Evolutionary conservation across 2,113 vertebrate genomes (phyloP), one percentile per base, ranked within the genome.

Genomic region (Anguilla rostrata): DNA sequence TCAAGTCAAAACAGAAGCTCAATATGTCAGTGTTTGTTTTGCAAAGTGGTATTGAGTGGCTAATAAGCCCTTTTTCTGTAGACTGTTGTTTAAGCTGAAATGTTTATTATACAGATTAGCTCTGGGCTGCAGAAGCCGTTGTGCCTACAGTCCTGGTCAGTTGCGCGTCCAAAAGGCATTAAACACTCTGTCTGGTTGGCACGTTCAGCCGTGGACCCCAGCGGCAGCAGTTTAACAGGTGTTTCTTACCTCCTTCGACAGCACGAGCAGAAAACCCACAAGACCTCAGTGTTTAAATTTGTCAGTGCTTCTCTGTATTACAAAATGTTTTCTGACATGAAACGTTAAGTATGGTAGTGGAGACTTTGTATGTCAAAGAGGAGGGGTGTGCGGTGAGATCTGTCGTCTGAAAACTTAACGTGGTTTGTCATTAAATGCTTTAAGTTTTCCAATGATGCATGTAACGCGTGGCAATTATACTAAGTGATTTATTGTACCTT

Each of bases 361-460:
- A 81, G 63, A 82, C 78, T 66, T 87, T 84, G 86, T 75, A 85
- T 78, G 83, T 75, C 83, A 60, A 88, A 85, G 86, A 46, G 81
- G 86, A 56, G 84, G 87, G 82, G 87, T 82, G 83, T 79, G 86
- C 87, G 84, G 86, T 87, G 85, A 84, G 87, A 81, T 86, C 87
- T 87, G 87, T 89, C 79, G 80, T 0, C 88, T 75, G 87, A 89
- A 88, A 90, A 83, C 89, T 91, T 94, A 92, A 94, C 90, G 66
- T 90, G 90, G 89, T 92, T 92, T 92, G 93, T 93, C 89, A 41
- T 94, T 93, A 94, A 93, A 94, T 94, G 94, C 92, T 94, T 94
- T 93, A 92, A 93, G 90, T 94, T 93, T 93, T 95, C 92, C 93
- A 94, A 87, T 91, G 94, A 93, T 93, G 93, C 92, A 78, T 94